These are phyloP conservation scores for Calameuta pallipes DNA, from an alignment of 2,888 invertebrate genomes.

Conservation along the genomic window DNA sequence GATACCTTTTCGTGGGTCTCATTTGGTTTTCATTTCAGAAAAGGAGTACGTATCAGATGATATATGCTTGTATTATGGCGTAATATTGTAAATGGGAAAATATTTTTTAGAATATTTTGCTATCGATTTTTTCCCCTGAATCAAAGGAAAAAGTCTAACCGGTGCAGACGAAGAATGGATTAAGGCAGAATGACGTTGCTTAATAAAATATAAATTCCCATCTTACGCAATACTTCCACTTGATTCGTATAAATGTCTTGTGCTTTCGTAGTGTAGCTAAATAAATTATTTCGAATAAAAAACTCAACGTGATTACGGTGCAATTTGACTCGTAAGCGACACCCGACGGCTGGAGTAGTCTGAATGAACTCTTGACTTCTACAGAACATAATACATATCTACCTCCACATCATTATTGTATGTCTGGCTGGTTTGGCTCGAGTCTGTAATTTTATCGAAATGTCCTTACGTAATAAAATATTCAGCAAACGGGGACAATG, in stretches of 20 bases:
- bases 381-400: neutral
- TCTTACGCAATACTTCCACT: neutral
- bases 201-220: conserved; percentile 1
- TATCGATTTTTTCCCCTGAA: neutral
- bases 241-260: neutral
- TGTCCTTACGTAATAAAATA: neutral
- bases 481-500: conserved; percentile 1
- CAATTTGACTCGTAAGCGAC: conserved; percentile 5
- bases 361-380: neutral
- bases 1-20: neutral
- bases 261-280: neutral
- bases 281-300: conserved; percentile 5
- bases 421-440: conserved; percentile 1
- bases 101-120: neutral
- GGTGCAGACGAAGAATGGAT: neutral
- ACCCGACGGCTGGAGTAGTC: neutral
- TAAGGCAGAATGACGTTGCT: neutral
- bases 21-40: neutral
- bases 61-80: neutral
- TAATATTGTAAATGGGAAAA: neutral
- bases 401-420: conserved; percentile 3
- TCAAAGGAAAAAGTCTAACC: neutral
- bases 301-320: conserved; percentile 1
- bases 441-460: conserved; percentile 11
- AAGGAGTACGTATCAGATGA: neutral